Evolutionary conservation across 2,113 vertebrate genomes (phyloP), one percentile per base, ranked within the genome.

Genomic region (Gallinago undulata): DNA sequence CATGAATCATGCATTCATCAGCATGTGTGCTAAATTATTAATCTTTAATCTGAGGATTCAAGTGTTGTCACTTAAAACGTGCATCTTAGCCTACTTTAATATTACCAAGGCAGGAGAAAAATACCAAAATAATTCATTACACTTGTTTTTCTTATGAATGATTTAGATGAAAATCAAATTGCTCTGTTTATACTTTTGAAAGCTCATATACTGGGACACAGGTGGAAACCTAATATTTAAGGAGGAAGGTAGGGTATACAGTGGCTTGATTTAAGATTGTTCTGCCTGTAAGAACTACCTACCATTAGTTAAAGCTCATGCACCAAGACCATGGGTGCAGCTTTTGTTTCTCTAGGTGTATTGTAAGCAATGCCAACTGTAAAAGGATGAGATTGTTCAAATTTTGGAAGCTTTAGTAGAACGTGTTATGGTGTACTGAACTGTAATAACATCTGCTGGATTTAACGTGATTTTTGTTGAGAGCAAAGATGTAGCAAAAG

Each of bases 1-100:
- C 94, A 91, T 96, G 81, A 97, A 96, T 95, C 86, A 95, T 95
- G 83, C 60, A 95, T 96, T 92, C 75, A 85, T 91, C 57, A 43
- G 48, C 31, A 25, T 86, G 41, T 80, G 60, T 84, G 45, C 86
- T 96, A 78, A 62, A 87, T 94, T 96, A 96, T 97, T 97, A 94
- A 96, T 93, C 51, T 84, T 59, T 92, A 78, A 89, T 95, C 84
- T 66, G 73, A 89, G 48, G 63, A 78, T 93, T 97, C 45, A 74
- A 84, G 43, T 53, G 70, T 81, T 88, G 81, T 89, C 67, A 66
- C 78, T 78, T 64, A 70, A 86, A 89, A 84, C 19, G 30, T 25
- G 55, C 39, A 30, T 76, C 47, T 76, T 84, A 60, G 18, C 51
- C n/a, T 67, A 31, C 69, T 89, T 91, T 69, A 84, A 56, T 89